Conservation (phyloP, 1,140 invertebrate genomes). For the Calycopis cecrops region DNA sequence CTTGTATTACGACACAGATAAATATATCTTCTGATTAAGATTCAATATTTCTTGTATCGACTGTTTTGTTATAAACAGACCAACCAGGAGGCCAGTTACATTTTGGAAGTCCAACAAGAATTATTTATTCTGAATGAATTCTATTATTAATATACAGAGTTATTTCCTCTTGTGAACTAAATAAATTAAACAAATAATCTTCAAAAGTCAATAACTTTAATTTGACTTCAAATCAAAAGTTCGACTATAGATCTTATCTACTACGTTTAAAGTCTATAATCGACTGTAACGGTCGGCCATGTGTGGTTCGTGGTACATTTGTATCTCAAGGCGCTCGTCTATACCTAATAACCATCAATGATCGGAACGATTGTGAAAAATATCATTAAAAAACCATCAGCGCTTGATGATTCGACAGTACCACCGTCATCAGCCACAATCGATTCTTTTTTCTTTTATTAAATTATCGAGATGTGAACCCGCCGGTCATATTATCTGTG, state of each 20-base stretch:
- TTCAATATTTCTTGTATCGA: too few relatives aligned
- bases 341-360: slow-evolving; percentile 70
- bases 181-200: too few relatives aligned
- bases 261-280: not conserved
- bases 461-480: slow-evolving; percentile 55
- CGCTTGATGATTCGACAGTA: slow-evolving; percentile 63
- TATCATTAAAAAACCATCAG: slow-evolving; percentile 74
- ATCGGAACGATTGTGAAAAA: slow-evolving; percentile 71
- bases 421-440: slow-evolving; percentile 61
- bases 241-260: not conserved
- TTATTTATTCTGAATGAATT: too few relatives aligned
- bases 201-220: too few relatives aligned
- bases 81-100: too few relatives aligned
- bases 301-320: slow-evolving; percentile 26
- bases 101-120: too few relatives aligned
- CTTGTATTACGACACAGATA: too few relatives aligned
- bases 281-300: slow-evolving; percentile 9
- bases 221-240: too few relatives aligned
- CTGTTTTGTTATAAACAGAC: too few relatives aligned
- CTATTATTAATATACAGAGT: too few relatives aligned
- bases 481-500: slow-evolving; percentile 8
- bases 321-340: slow-evolving; percentile 55
- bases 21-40: too few relatives aligned
- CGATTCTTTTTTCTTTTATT: slow-evolving; percentile 60
- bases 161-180: too few relatives aligned